Evolutionary conservation across 64 coral and sea anemone species (phyloP), one percentile per base, ranked within the genome.

Genomic region (Actinia tenebrosa): DNA sequence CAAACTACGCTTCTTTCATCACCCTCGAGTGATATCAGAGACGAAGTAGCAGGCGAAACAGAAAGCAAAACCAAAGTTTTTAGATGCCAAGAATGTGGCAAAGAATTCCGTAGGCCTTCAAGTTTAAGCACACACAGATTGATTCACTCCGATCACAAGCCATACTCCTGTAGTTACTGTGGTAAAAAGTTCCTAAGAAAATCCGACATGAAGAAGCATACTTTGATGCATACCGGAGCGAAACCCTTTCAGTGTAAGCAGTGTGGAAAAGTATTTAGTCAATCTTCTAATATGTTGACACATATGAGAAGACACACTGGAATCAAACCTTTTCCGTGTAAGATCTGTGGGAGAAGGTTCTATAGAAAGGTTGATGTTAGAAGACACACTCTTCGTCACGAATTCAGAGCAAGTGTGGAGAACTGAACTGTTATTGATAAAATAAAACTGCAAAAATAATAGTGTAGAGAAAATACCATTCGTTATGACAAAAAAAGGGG

Each of bases 121-220:
- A 97, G 94, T 26, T 87, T 97, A 46, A 92, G 89, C 2, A 97
- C 94, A 8, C 94, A 97, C 50, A 97, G 93, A 60, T 80, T 97
- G 10, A 97, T 97, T 62, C 94, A 97, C 69, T 97, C 94, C 4
- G 94, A 97, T 80, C 94, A 93, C 85, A 97, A 97, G 61, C 94
- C 94, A 3, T 97, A 93, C 71, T 86, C 91, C 1, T 97, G 94
- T 44, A 88, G n/a, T 44, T 97, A 93, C 62, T 97, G 94, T 3
- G 94, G 91, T 2, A 97, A 97, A 56, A 93, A 93, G 60, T 97
- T 97, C 77, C 91, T 97, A 2, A 91, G 94, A 44, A 97, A 97
- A 53, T 97, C 94, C 3, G 94, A 97, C 82, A 97, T 97, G 94
- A 97, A 97, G 79, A 97, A 97, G 45, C 94, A 97, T 37, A 97